Evolutionary conservation across 1,140 invertebrate genomes (phyloP).

Genomic region (Ruditapes philippinarum): DNA sequence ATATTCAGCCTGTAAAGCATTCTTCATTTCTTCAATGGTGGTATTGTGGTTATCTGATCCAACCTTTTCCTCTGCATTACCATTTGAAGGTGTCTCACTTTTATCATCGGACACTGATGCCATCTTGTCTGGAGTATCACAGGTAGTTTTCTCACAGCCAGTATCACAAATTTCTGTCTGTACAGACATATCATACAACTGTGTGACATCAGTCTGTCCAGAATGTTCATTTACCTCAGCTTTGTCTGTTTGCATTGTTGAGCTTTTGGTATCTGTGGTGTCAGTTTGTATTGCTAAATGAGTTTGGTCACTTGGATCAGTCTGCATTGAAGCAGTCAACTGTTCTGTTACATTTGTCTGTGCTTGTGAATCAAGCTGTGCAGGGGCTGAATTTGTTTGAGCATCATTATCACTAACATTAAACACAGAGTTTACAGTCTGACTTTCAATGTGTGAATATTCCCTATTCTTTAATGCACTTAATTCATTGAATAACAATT

Average conservation of each 20-base stretch:
- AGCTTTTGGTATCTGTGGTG: neutral
- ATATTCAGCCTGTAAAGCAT: conserved; percentile 1
- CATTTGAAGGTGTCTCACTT: neutral
- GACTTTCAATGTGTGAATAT: conserved; percentile 32
- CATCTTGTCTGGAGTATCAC: neutral
- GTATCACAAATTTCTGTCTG: conserved; percentile 32
- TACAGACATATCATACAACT: conserved; percentile 24
- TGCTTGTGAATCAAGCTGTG: conserved; percentile 36
- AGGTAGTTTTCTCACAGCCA: neutral
- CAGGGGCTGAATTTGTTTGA: conserved; percentile 44
- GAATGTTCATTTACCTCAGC: neutral
- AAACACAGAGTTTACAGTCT: conserved; percentile 64
- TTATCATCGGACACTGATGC: neutral
- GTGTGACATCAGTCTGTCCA: conserved; percentile 14
- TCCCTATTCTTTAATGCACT: conserved; percentile 54
- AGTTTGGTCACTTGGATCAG: conserved; percentile 48
- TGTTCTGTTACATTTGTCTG: conserved; percentile 25
- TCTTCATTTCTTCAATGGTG: neutral
- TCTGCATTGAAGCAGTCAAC: conserved; percentile 52
- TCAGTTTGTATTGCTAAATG: conserved; percentile 29
- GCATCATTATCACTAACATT: conserved; percentile 30
- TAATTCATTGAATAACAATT: conserved; percentile 58
- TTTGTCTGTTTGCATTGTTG: conserved; percentile 38
- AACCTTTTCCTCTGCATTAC: neutral
- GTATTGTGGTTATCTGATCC: neutral